A percentile compares a stretch with the other conserved stretches of the same genome.
Conservation (phyloP, 2,888 invertebrate genomes). For the Pasiphila rectangulata region DNA sequence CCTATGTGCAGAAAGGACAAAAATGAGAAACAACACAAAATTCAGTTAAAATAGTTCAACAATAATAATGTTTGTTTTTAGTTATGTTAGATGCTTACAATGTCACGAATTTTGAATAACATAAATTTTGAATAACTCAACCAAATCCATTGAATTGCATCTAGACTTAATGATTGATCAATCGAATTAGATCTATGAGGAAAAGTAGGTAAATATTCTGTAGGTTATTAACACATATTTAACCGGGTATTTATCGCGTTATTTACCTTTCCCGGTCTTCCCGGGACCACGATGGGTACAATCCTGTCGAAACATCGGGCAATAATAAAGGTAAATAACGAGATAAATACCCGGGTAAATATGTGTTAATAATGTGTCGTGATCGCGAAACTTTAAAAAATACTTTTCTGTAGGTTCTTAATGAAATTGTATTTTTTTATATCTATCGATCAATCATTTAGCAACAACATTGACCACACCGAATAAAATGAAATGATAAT, state of each 20-base stretch:
- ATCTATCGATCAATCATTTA: slow-evolving; percentile 25
- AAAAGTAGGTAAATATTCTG: no score
- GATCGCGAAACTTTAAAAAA: no score
- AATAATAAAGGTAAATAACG: no score
- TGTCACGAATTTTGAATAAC: slow-evolving; percentile 17
- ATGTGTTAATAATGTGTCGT: no score
- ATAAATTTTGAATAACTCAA: slow-evolving; percentile 23
- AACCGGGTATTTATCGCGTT: no score
- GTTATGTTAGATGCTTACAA: slow-evolving; percentile 16
- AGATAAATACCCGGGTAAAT: no score
- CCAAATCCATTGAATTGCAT: slow-evolving; percentile 29
- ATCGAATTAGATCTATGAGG: no score
- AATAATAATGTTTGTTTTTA: slow-evolving; percentile 24
- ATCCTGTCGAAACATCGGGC: no score
- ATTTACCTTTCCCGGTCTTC: no score
- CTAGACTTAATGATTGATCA: slow-evolving; percentile 34
- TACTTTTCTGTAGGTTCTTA: no score
- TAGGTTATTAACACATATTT: no score
- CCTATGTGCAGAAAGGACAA: slow-evolving; percentile 34
- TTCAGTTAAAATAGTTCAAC: slow-evolving; percentile 12
- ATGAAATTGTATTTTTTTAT: background rate
- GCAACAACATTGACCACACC: slow-evolving; percentile 37
- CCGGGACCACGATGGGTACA: no score
- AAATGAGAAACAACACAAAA: slow-evolving; percentile 29
- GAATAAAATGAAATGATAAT: slow-evolving; percentile 27